Conservation (phyloP, 2,113 vertebrate genomes). For the Macquaria ambigua region DNA sequence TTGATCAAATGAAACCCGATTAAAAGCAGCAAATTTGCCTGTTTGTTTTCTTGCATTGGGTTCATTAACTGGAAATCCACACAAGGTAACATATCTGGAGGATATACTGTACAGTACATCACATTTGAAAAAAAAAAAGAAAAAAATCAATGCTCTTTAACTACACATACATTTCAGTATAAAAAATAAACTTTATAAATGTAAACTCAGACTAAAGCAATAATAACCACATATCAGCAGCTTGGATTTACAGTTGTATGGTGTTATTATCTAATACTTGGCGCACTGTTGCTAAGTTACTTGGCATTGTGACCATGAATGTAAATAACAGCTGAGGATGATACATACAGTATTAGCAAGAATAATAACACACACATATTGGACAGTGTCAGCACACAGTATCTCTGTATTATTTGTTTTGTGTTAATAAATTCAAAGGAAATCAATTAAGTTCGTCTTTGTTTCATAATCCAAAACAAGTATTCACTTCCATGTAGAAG, state of each 20-base stretch:
- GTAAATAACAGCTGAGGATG: conserved; percentile 62
- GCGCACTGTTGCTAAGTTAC: conserved; percentile 76
- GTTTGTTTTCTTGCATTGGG: background rate
- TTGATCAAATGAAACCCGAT: conserved; percentile 27
- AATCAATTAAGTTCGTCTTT: conserved; percentile 19
- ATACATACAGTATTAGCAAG: conserved; percentile 58
- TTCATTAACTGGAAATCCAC: conserved; percentile 31
- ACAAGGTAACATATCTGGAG: conserved; percentile 30
- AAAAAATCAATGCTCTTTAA: conserved; percentile 44
- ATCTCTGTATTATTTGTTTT: conserved; percentile 31
- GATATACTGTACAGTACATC: conserved; percentile 43
- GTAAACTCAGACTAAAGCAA: conserved; percentile 78
- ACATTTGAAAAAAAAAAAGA: conserved; percentile 29
- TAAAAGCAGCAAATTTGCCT: conserved; percentile 15
- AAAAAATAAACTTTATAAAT: conserved; percentile 84
- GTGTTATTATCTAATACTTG: conserved; percentile 75
- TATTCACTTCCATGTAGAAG: conserved; percentile 17
- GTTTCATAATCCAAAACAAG: conserved; percentile 45
- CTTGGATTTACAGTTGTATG: conserved; percentile 81
- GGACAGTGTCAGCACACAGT: conserved; percentile 54
- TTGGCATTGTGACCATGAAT: conserved; percentile 71
- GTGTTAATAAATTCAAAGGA: conserved; percentile 23
- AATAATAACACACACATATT: conserved; percentile 49
- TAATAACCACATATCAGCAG: conserved; percentile 80
- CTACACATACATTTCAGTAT: conserved; percentile 72